A percentile compares a stretch with the other conserved stretches of the same genome.
Conservation (phyloP, 1,140 invertebrate species). For the Tetranychus cinnabarinus region DNA sequence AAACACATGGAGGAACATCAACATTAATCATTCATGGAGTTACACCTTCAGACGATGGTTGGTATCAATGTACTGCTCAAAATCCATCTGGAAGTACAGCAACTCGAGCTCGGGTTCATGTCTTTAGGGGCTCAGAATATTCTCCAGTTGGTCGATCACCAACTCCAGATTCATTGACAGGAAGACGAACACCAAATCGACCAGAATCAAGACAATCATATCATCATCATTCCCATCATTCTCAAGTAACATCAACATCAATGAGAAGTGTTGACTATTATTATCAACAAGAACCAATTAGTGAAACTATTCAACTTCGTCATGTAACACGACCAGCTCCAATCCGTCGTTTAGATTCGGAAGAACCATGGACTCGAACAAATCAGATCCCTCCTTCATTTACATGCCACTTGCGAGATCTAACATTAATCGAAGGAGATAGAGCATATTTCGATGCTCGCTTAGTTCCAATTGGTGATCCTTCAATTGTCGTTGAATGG, state of each 20-base stretch:
- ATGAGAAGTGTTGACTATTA: conserved; percentile 21
- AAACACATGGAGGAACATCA: conserved; percentile 37
- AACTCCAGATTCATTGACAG: conserved; percentile 62
- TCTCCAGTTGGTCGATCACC: conserved; percentile 66
- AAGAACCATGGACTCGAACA: no score
- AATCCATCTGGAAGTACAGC: conserved; percentile 85
- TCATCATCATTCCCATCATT: no score
- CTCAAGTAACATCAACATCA: conserved; percentile 62
- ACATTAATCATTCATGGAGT: conserved; percentile 61
- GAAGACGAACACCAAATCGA: no score
- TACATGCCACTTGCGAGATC: no score
- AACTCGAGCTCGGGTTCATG: conserved; percentile 70
- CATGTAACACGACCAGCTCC: conserved; percentile 50
- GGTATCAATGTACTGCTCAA: conserved; percentile 92
- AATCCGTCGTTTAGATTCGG: no score
- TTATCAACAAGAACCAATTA: conserved; percentile 29
- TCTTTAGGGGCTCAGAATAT: conserved; percentile 73
- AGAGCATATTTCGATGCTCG: conserved; percentile 41
- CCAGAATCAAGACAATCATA: no score
- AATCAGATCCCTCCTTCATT: no score
- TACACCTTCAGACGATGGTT: conserved; percentile 59
- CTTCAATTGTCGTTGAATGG: conserved; percentile 73
- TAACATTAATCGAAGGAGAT: conserved; percentile 37
- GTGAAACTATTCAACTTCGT: conserved; percentile 65
- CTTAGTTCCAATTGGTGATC: conserved; percentile 71